A percentile compares a stretch with the other conserved stretches of the same genome.
Conservation (phyloP, 2,113 vertebrate species). For the Phrynosoma platyrhinos region DNA sequence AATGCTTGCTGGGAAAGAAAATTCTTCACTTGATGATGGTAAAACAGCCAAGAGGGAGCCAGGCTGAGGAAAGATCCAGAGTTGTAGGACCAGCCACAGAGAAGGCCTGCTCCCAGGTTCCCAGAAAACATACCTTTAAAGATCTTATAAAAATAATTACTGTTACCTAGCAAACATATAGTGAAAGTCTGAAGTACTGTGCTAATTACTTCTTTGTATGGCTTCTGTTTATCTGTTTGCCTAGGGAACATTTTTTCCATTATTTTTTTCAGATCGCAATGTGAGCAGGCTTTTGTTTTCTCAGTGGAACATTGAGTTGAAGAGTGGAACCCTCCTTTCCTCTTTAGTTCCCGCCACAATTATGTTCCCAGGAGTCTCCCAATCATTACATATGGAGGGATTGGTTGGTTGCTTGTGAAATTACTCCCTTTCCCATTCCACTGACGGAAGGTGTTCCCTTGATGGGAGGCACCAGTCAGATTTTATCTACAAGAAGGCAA, state of each 20-base stretch:
- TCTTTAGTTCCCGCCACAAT: too few relatives aligned
- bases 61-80: background rate
- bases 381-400: background rate
- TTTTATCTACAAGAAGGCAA: background rate
- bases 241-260: too few relatives aligned
- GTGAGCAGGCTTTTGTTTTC: background rate
- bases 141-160: too few relatives aligned
- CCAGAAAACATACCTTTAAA: too few relatives aligned
- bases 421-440: background rate
- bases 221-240: too few relatives aligned
- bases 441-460: background rate
- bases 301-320: too few relatives aligned
- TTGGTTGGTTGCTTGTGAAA: background rate
- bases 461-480: background rate
- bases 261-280: background rate
- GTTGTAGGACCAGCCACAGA: background rate
- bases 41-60: too few relatives aligned
- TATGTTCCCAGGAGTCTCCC: background rate
- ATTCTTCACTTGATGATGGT: too few relatives aligned
- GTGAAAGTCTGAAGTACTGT: too few relatives aligned
- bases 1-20: too few relatives aligned
- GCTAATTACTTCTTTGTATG: too few relatives aligned
- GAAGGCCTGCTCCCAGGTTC: background rate
- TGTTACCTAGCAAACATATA: too few relatives aligned
- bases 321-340: background rate